Percentiles rank a stretch among this genome's conserved stretches.
These are phyloP conservation scores for Hyla sarda DNA, from an alignment of 2,113 vertebrate genomes.

Conservation along the genomic window DNA sequence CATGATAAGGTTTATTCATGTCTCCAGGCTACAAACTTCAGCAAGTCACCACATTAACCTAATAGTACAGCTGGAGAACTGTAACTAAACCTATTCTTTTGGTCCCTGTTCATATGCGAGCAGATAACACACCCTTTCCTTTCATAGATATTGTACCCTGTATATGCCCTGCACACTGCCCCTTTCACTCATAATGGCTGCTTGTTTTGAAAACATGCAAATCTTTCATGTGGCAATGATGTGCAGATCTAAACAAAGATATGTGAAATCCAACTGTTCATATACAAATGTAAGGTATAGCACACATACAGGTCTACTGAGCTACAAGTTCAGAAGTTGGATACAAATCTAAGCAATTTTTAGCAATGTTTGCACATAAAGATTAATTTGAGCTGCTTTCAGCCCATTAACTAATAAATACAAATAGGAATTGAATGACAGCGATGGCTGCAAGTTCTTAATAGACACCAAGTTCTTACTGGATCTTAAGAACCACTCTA, in stretches of 20 bases:
- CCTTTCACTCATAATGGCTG: neutral
- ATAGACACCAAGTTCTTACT: no score
- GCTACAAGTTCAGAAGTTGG: neutral
- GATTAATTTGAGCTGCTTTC: no score
- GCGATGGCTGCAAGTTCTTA: no score
- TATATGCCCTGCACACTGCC: neutral
- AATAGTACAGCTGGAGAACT: neutral
- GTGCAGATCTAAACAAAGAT: constrained; percentile 5
- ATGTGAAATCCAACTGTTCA: neutral
- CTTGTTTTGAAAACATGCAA: constrained; percentile 33
- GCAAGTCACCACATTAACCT: neutral
- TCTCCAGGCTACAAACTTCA: neutral
- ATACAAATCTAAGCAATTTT: neutral
- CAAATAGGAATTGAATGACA: no score
- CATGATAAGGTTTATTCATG: neutral
- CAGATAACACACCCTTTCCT: neutral
- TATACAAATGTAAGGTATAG: neutral
- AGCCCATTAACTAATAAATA: no score
- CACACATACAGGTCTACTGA: constrained; percentile 14
- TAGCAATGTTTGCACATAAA: no score
- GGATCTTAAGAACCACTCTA: no score
- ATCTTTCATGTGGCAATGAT: neutral
- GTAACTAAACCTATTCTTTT: neutral
- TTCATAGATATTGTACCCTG: neutral
- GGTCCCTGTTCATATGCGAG: neutral